Percentiles rank a stretch among this genome's conserved stretches.
These are phyloP conservation scores for Procavia capensis DNA, from an alignment of 2,113 vertebrate genomes.

Conservation along the genomic window DNA sequence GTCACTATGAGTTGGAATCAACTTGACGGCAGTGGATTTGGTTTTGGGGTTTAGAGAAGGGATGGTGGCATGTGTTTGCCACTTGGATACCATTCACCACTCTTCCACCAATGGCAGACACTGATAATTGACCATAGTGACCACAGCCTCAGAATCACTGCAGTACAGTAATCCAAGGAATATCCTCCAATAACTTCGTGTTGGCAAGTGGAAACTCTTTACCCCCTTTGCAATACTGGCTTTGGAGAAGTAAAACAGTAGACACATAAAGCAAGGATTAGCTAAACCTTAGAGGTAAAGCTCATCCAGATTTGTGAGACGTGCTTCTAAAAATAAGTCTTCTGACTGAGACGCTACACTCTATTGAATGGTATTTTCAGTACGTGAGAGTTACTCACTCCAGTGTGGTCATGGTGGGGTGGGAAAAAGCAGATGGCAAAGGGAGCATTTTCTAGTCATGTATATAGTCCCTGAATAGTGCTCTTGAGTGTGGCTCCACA, in stretches of 20 bases:
- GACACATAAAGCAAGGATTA: neutral
- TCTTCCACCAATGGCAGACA: neutral
- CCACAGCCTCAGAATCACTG: neutral
- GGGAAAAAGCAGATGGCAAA: neutral
- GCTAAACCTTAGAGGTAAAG: neutral
- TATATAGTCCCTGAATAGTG: neutral
- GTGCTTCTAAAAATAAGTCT: slow-evolving; percentile 34
- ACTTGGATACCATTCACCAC: neutral
- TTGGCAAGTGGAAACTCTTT: neutral
- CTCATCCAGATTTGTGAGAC: neutral
- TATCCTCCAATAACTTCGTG: neutral
- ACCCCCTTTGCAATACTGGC: neutral
- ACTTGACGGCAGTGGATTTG: no score
- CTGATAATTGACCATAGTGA: neutral
- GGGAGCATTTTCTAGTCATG: neutral
- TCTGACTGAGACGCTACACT: neutral
- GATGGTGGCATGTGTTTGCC: neutral
- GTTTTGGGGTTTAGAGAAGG: no score
- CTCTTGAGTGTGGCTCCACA: neutral
- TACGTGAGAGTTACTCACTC: neutral
- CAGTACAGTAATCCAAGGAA: neutral
- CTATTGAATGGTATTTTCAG: neutral
- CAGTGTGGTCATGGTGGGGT: neutral
- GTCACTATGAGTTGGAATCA: no score
- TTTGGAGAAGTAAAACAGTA: neutral